A percentile compares a stretch with the other conserved stretches of the same genome.
Conservation (phyloP, 2,797 vertebrate genomes). For the Eutrigla gurnardus region DNA sequence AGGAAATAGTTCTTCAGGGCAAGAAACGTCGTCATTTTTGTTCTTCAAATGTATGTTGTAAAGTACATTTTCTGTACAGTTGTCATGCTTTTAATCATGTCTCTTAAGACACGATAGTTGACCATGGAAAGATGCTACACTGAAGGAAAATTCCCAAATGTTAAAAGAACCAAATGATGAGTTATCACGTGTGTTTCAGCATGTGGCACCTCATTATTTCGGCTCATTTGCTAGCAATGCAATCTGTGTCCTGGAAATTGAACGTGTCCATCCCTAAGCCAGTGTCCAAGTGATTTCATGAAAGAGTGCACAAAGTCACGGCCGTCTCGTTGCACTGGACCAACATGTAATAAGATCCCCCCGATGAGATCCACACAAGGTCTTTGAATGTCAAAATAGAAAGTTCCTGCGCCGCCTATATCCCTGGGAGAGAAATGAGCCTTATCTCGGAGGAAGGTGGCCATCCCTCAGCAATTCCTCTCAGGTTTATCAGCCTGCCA, state of each 20-base stretch:
- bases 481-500: conserved; percentile 77
- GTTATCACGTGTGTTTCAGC: conserved; percentile 19
- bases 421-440: conserved; percentile 72
- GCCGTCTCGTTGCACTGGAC: conserved; percentile 15
- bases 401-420: conserved; percentile 69
- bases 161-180: conserved; percentile 31
- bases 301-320: conserved; percentile 37
- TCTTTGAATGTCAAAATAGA: conserved; percentile 62
- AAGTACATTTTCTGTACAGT: not conserved
- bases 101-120: not conserved
- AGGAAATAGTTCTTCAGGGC: conserved; percentile 1
- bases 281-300: conserved; percentile 16
- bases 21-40: conserved; percentile 3
- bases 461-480: conserved; percentile 80
- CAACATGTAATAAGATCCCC: conserved; percentile 58
- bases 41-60: not conserved
- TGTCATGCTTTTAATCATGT: not conserved
- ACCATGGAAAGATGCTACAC: not conserved
- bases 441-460: conserved; percentile 75
- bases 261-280: conserved; percentile 1
- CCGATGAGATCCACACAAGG: conserved; percentile 59
- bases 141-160: conserved; percentile 26
- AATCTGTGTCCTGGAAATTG: conserved; percentile 3
- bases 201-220: conserved; percentile 34
- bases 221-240: conserved; percentile 42